Evolutionary conservation across 2,888 invertebrate genomes (phyloP), one percentile per base, ranked within the genome.

Genomic region (Furcula furcula): DNA sequence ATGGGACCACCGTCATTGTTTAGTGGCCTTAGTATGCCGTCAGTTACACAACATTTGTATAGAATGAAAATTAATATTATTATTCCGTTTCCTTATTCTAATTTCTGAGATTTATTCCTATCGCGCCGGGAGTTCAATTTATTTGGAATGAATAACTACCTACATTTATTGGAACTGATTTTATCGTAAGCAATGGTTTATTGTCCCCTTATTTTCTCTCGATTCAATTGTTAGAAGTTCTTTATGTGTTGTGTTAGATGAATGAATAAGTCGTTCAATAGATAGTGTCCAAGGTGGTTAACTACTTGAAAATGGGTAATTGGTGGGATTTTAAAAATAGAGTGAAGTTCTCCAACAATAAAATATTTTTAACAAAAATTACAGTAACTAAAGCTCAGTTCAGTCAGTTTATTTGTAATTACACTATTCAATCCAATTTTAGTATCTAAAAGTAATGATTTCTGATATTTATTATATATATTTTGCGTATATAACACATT

Each of bases 11-110:
- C 64, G 18, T 70, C 61, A 76, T 74, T 76, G 74, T 77, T 66
- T 64, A 61, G 38, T 40, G 32, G 52, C 45, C n/a, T 73, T 69
- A 65, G 65, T 71, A 71, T 72, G 65, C 76, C 52, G 63, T 46
- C 46, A 53, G 60, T 58, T 51, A 54, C 50, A 38, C 23, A 19
- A 14, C 42, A 56, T 68, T 71, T 65, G 65, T 66, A 68, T 72
- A 68, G 65, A 70, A 77, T 71, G 64, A 71, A 73, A 78, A 76
- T 73, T 44, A 71, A 69, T 69, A 73, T 55, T 37, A 46, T 51
- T 48, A 58, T 58, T 54, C 53, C 38, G 61, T 69, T 74, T 69
- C 69, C 72, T 66, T 63, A 65, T 75, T 66, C 49, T 58, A 63
- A 72, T 74, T 68, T 57, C 52, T 41, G 29, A 46, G 46, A 63